Conservation (phyloP, 2,113 vertebrate genomes). For the Bos javanicus region DNA sequence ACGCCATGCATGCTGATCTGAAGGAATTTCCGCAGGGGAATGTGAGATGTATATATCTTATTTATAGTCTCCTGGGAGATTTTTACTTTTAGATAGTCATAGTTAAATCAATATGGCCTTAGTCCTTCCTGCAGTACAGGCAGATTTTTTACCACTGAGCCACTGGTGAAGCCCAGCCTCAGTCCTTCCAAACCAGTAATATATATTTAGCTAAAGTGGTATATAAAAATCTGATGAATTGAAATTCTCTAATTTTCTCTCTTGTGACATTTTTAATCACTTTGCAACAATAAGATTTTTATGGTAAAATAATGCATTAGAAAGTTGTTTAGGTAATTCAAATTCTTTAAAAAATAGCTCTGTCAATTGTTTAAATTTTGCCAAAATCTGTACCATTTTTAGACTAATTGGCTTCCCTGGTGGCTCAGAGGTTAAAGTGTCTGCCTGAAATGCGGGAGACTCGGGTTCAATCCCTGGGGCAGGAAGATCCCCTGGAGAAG, state of each 20-base stretch:
- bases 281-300: not conserved
- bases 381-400: not conserved
- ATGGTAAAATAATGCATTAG: not conserved
- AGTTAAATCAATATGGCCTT: slow-evolving; percentile 3
- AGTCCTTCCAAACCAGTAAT: not conserved
- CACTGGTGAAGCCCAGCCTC: not conserved
- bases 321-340: not conserved
- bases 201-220: not conserved
- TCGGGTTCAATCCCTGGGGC: no score
- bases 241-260: not conserved
- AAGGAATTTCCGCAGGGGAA: slow-evolving; percentile 44
- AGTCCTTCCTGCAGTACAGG: not conserved
- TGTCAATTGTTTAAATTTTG: not conserved
- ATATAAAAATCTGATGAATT: not conserved
- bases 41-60: slow-evolving; percentile 9
- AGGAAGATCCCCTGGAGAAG: no score
- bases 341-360: not conserved
- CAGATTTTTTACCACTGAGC: not conserved
- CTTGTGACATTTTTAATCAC: not conserved
- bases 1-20: not conserved
- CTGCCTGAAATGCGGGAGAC: no score
- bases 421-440: no score
- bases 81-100: slow-evolving; percentile 48
- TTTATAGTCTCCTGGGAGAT: slow-evolving; percentile 33
- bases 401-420: not conserved